These are phyloP conservation scores for Phengaris alcon DNA, from an alignment of 2,888 invertebrate genomes.

Conservation along the genomic window DNA sequence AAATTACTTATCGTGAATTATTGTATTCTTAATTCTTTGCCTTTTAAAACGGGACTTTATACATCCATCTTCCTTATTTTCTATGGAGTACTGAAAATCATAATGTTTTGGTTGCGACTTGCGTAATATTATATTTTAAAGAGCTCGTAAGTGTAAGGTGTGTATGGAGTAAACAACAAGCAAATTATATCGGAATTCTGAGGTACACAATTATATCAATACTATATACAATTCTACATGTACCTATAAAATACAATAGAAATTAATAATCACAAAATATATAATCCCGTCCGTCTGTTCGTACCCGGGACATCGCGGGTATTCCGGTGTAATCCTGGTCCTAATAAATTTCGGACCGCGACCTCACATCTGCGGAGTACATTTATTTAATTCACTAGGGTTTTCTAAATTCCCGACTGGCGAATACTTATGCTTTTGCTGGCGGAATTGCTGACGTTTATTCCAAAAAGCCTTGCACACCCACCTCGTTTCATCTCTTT, in stretches of 20 bases:
- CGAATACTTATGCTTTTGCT: not conserved
- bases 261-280: not conserved
- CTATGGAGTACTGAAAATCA: not conserved
- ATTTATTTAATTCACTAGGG: not conserved
- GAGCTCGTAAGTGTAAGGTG: not conserved
- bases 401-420: not conserved
- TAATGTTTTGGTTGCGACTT: not conserved
- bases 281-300: slow-evolving; percentile 19
- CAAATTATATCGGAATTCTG: too few species aligned
- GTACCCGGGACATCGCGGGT: slow-evolving; percentile 6
- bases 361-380: not conserved
- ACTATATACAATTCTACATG: too few species aligned
- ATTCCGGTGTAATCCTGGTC: slow-evolving; percentile 1
- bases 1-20: not conserved
- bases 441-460: not conserved
- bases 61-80: not conserved
- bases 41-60: not conserved
- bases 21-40: not conserved
- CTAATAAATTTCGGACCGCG: slow-evolving; percentile 1
- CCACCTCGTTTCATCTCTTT: too few species aligned
- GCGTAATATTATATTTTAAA: not conserved
- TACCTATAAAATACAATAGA: not conserved
- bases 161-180: too few species aligned
- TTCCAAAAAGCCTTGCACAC: too few species aligned
- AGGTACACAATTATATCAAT: too few species aligned